Evolutionary conservation across 2,113 vertebrate genomes (phyloP), one percentile per base, ranked within the genome.

Genomic region (Rhagologus leucostigma): DNA sequence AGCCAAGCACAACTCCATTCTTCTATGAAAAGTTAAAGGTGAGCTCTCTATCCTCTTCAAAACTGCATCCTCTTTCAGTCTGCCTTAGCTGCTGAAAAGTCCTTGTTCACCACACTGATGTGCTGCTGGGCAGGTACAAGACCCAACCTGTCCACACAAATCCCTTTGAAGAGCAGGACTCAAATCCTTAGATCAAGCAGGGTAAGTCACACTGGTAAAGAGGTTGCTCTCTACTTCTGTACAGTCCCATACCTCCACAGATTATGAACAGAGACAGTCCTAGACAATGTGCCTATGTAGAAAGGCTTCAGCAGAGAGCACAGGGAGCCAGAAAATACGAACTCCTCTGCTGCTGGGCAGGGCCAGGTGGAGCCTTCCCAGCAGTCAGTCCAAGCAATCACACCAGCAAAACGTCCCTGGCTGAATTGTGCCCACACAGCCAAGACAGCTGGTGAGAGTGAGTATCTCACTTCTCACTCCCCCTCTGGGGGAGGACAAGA

Each of bases 61-160:
- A 87, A 84, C 29, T 50, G 35, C 59, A 74, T 41, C 47, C 50
- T 81, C 71, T 86, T 96, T 88, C 87, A 78, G 71, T 29, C 37
- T 67, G 35, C 35, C 16, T 69, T 35, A 76, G 42, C 37, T 81
- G 88, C 33, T 67, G 44, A 90, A 53, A 93, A 76, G 50, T 77
- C 55, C 37, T 44, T 42, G 7, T 67, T 85, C 32, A 86, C 29
- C 63, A 35, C 56, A 74, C 3, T 6, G 29, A 91, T 22, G n/a
- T 37, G 55, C 35, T 77, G 39, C 24, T 35, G 42, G 42, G 71
- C 52, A 96, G 30, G 29, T 77, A 33, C 42, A 74, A 77, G 56
- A 82, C n/a, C 56, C 68, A 88, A 37, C 27, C 44, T 47, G 59
- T 24, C 46, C 46, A 84, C 10, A 17, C n/a, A 74, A 89, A 80